phyloP scores from a whole-genome alignment of 2,113 vertebrate genomes.

The Periophthalmodon schlosseri region DNA sequence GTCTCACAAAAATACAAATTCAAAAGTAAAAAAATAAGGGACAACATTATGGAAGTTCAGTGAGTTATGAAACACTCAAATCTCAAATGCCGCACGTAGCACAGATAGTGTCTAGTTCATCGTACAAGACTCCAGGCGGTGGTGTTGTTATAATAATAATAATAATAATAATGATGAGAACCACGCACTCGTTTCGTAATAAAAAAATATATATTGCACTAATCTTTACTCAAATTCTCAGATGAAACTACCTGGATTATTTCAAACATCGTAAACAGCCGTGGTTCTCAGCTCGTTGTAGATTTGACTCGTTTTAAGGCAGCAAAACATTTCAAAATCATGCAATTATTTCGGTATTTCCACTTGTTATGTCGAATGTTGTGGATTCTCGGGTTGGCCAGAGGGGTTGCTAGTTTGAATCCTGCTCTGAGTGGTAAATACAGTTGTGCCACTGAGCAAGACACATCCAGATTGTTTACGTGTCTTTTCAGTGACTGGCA shows the following conservation, averaged over 20 bases:
- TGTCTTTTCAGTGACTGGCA: too few relatives aligned
- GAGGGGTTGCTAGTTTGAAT: background rate
- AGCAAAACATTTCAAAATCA: too few relatives aligned
- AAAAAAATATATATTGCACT: conserved; percentile 83
- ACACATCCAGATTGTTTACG: too few relatives aligned
- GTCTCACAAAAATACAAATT: conserved; percentile 34
- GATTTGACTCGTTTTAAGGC: background rate
- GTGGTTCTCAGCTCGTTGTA: background rate
- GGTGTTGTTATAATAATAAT: background rate
- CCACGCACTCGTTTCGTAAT: conserved; percentile 57
- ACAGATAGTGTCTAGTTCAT: conserved; percentile 50
- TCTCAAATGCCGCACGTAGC: conserved; percentile 61
- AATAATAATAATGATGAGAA: background rate
- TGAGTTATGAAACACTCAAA: conserved; percentile 58
- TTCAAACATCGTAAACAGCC: conserved; percentile 29
- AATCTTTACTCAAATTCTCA: conserved; percentile 64
- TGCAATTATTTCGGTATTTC: background rate
- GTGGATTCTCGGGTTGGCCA: too few relatives aligned
- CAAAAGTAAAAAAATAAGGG: conserved; percentile 26
- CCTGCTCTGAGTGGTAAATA: background rate
- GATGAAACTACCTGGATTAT: conserved; percentile 51
- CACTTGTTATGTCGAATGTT: background rate
- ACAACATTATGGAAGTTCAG: conserved; percentile 55
- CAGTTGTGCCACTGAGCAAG: too few relatives aligned
- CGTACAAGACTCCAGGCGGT: conserved; percentile 6